phyloP scores from a whole-genome alignment of 2,797 vertebrate genomes.

The Microcaecilia unicolor region DNA sequence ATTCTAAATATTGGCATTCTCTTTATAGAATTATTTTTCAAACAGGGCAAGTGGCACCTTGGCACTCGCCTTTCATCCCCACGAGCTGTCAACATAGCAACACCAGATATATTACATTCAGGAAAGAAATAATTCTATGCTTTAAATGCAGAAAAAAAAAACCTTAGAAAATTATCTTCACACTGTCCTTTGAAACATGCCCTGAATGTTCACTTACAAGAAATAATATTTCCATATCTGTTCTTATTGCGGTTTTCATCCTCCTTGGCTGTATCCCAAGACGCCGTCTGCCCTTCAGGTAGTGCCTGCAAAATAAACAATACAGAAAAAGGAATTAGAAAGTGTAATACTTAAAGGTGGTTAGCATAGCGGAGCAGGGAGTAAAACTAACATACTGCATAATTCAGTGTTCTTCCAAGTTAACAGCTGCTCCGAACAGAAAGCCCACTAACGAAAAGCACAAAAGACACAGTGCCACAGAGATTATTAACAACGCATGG shows the following conservation, averaged over 20 bases:
- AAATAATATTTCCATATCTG: constrained; percentile 96
- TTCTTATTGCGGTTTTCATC: constrained; percentile 97
- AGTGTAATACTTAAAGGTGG: constrained; percentile 1
- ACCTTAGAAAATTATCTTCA: too few species aligned
- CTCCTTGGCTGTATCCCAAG: constrained; percentile 95
- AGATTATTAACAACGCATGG: constrained; percentile 8
- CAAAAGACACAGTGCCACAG: background rate
- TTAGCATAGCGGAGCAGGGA: background rate
- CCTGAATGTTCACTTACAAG: constrained; percentile 98
- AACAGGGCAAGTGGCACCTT: too few species aligned
- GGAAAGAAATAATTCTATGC: too few species aligned
- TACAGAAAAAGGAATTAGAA: background rate
- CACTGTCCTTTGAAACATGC: too few species aligned
- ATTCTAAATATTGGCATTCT: too few species aligned
- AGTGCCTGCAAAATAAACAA: constrained; percentile 67
- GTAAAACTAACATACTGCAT: background rate
- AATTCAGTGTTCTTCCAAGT: constrained; percentile 4
- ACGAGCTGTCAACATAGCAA: too few species aligned
- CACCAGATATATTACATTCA: too few species aligned
- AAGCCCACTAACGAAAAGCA: background rate
- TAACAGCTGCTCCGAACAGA: constrained; percentile 3
- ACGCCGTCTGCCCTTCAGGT: constrained; percentile 89
- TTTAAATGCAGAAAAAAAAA: too few species aligned
- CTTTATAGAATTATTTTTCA: too few species aligned
- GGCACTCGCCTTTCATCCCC: too few species aligned